Evolutionary conservation across 2,888 invertebrate genomes (phyloP).

Genomic region (Andrena minutula): DNA sequence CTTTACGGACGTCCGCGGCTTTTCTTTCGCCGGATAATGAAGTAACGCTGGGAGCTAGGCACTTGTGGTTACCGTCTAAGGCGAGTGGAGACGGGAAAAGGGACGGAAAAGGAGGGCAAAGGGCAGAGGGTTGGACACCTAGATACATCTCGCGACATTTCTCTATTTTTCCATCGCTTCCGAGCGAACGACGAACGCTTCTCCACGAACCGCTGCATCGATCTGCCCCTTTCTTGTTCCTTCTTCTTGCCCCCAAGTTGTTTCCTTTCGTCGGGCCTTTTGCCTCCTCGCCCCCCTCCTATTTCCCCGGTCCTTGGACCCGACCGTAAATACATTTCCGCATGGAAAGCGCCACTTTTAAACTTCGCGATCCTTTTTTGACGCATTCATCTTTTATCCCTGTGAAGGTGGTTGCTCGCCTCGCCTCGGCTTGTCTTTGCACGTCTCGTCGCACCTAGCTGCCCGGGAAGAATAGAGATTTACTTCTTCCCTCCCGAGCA

Average conservation of each 20-base stretch:
- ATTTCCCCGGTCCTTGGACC: conserved; percentile 42
- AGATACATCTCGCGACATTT: conserved; percentile 39
- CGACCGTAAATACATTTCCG: conserved; percentile 65
- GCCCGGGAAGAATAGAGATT: conserved; percentile 31
- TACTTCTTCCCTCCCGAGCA: neutral
- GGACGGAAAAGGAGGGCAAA: conserved; percentile 45
- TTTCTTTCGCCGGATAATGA: conserved; percentile 61
- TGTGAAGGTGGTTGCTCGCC: conserved; percentile 28
- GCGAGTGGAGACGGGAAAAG: conserved; percentile 21
- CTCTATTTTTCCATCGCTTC: conserved; percentile 54
- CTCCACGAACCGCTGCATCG: conserved; percentile 57
- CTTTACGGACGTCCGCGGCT: conserved; percentile 38
- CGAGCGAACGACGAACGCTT: conserved; percentile 48
- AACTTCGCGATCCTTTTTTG: conserved; percentile 51
- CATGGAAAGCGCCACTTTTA: conserved; percentile 58
- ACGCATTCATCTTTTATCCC: conserved; percentile 57
- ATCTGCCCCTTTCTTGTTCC: conserved; percentile 40
- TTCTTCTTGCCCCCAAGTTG: conserved; percentile 6
- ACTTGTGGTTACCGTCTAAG: conserved; percentile 54
- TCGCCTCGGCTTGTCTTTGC: conserved; percentile 13
- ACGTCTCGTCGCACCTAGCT: conserved; percentile 11
- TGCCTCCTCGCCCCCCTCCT: conserved; percentile 9
- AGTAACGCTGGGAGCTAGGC: conserved; percentile 62
- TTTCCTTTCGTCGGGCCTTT: conserved; percentile 20
- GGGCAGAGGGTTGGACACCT: conserved; percentile 44